phyloP scores from a whole-genome alignment of 1,140 invertebrate genomes.

The Drosophila pachea region DNA sequence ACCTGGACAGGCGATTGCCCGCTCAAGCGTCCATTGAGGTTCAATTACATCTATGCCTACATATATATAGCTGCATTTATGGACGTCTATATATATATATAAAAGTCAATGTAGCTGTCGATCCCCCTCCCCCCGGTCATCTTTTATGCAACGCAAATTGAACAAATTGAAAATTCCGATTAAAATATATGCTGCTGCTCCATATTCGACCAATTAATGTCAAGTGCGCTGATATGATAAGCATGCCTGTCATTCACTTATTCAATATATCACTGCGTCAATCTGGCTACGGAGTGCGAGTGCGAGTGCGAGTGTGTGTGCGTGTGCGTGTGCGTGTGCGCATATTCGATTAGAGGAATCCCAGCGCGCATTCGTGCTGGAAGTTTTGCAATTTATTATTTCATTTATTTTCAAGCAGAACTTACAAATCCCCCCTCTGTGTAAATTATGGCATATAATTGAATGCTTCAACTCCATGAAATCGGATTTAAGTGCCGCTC shows the following conservation, averaged over 20 bases:
- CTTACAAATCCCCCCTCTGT: constrained; percentile 54
- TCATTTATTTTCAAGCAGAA: constrained; percentile 69
- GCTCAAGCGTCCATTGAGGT: no score
- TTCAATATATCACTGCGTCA: constrained; percentile 8
- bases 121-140: neutral
- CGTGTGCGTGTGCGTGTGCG: constrained; percentile 31
- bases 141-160: neutral
- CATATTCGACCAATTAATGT: constrained; percentile 63
- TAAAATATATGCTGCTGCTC: constrained; percentile 29
- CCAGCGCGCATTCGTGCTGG: constrained; percentile 36
- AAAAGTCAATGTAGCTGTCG: neutral
- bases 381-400: constrained; percentile 74
- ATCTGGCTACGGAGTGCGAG: no score
- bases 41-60: no score
- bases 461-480: constrained; percentile 42
- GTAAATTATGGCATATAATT: constrained; percentile 70
- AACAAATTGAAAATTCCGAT: constrained; percentile 21
- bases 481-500: constrained; percentile 55
- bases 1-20: no score
- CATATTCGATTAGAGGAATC: constrained; percentile 71
- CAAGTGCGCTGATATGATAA: constrained; percentile 38
- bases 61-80: no score
- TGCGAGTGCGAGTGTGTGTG: no score
- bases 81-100: no score
- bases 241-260: constrained; percentile 15